A percentile compares a stretch with the other conserved stretches of the same genome.
Conservation (phyloP, 2,113 vertebrate species). For the Mustelus asterias region DNA sequence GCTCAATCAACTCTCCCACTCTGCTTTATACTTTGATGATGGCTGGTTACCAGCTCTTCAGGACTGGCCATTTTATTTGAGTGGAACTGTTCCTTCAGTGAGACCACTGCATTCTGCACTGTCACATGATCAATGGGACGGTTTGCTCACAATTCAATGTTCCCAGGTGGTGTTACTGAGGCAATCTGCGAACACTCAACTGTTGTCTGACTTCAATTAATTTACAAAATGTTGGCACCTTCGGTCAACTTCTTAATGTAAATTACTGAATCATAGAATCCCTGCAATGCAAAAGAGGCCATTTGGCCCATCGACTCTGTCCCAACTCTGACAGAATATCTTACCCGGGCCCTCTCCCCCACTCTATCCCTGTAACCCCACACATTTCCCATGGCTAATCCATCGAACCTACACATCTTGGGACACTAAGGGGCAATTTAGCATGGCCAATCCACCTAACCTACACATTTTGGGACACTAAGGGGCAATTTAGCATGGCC, state of each 20-base stretch:
- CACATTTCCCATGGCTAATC: too few species aligned
- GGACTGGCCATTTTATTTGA: not conserved
- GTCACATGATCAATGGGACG: not conserved
- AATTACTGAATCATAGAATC: not conserved
- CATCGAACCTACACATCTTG: too few species aligned
- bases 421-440: too few species aligned
- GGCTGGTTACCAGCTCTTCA: not conserved
- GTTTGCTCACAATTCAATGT: not conserved
- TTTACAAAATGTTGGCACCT: not conserved
- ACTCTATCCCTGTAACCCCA: too few species aligned
- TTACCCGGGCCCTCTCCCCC: too few species aligned
- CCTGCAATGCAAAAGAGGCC: too few species aligned
- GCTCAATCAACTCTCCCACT: not conserved
- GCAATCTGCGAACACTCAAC: not conserved
- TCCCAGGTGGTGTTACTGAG: not conserved
- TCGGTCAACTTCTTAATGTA: not conserved
- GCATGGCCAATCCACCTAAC: too few species aligned
- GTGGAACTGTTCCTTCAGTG: too few species aligned
- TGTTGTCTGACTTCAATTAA: not conserved
- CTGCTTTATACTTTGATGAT: not conserved
- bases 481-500: too few species aligned
- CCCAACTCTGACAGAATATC: too few species aligned
- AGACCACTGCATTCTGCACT: not conserved
- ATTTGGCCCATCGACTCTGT: too few species aligned
- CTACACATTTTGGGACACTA: too few species aligned